Percentiles rank a stretch among this genome's conserved stretches.
Conservation (phyloP, 2,888 invertebrate genomes). For the Melanargia galathea region DNA sequence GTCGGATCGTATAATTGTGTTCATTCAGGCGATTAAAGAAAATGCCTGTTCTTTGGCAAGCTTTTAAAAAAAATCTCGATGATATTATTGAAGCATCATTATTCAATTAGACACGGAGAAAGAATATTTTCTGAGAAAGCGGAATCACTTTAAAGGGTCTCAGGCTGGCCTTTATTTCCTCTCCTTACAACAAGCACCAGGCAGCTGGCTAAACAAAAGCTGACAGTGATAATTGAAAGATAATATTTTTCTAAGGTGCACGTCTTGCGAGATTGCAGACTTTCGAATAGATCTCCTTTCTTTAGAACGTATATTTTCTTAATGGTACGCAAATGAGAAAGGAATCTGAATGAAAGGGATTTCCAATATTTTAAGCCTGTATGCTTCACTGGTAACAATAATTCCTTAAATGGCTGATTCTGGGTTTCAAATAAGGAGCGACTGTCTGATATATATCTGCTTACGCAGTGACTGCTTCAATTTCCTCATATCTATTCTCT, state of each 20-base stretch:
- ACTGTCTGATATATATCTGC: no score
- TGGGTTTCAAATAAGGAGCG: no score
- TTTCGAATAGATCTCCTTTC: conserved; percentile 31
- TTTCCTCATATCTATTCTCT: no score
- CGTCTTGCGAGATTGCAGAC: conserved; percentile 29
- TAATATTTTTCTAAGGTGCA: conserved; percentile 44
- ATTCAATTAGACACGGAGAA: conserved; percentile 30
- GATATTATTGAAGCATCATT: conserved; percentile 21
- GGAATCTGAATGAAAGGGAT: not conserved
- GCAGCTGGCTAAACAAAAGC: conserved; percentile 45
- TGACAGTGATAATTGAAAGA: conserved; percentile 45
- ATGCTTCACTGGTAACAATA: not conserved
- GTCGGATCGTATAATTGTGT: not conserved
- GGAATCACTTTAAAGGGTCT: conserved; percentile 9
- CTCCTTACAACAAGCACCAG: conserved; percentile 8
- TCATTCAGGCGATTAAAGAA: not conserved
- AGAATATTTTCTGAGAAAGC: conserved; percentile 16
- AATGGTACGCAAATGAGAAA: conserved; percentile 6
- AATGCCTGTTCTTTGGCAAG: not conserved
- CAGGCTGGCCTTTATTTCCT: conserved; percentile 30
- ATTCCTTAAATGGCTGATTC: no score
- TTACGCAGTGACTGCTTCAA: no score
- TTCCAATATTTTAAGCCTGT: not conserved
- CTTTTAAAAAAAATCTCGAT: conserved; percentile 5
- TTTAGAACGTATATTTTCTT: not conserved